A percentile compares a stretch with the other conserved stretches of the same genome.
Conservation (phyloP, 2,888 invertebrate genomes). For the Tanytarsus gracilentus region DNA sequence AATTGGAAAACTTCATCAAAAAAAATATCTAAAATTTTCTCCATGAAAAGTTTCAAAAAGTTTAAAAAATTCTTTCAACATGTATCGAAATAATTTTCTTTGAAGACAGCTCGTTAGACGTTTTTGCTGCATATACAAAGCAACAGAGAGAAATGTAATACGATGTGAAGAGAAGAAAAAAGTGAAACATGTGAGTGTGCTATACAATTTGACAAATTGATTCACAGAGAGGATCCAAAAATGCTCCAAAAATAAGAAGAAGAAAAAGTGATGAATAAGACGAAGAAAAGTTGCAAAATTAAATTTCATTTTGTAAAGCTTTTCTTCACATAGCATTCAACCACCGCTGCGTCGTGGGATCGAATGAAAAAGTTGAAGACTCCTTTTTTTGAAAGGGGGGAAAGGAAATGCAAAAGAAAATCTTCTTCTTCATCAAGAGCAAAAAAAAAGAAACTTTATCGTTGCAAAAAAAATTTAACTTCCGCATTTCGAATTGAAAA, state of each 20-base stretch:
- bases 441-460: background rate
- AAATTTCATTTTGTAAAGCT: background rate
- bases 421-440: background rate
- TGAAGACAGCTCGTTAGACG: background rate
- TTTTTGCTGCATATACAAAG: too few species aligned
- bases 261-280: background rate
- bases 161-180: background rate
- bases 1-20: too few species aligned
- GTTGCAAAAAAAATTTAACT: background rate
- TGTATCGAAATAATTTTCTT: too few species aligned
- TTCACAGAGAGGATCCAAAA: background rate
- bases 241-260: background rate
- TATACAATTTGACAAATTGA: constrained; percentile 3
- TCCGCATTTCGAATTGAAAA: background rate
- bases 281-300: background rate
- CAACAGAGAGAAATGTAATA: too few species aligned
- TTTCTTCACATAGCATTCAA: too few species aligned
- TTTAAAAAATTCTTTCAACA: too few species aligned
- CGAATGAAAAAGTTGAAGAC: too few species aligned
- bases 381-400: too few species aligned
- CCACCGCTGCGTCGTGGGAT: too few species aligned
- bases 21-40: too few species aligned
- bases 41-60: too few species aligned
- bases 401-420: background rate
- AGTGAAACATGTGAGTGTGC: background rate